These are phyloP conservation scores for Acanthurus lineatus DNA, from an alignment of 2,797 vertebrate genomes.

Conservation along the genomic window DNA sequence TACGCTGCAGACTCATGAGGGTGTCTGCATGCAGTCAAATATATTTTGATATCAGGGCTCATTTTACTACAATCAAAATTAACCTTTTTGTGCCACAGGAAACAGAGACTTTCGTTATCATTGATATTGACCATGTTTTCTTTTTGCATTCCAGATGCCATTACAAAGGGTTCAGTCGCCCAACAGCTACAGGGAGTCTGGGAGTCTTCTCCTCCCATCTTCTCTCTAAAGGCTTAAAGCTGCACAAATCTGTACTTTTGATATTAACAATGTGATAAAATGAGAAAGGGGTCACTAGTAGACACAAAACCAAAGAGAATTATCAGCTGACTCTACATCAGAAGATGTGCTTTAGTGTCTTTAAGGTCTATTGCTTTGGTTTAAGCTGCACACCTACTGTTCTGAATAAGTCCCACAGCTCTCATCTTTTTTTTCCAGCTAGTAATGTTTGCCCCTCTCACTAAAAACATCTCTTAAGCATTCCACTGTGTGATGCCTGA, in stretches of 20 bases:
- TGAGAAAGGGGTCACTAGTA: not conserved
- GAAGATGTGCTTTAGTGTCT: not conserved
- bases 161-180: not conserved
- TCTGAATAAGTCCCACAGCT: not conserved
- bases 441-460: not conserved
- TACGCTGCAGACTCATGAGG: not conserved
- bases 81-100: not conserved
- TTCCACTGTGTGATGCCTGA: not conserved
- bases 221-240: not conserved
- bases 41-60: constrained; percentile 4
- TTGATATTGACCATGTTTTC: not conserved
- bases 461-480: not conserved
- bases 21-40: not conserved
- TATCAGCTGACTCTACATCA: not conserved
- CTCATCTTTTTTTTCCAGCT: not conserved
- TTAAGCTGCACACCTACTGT: not conserved
- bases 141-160: not conserved
- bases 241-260: not conserved
- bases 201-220: not conserved
- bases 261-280: not conserved
- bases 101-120: not conserved
- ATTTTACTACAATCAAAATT: not conserved
- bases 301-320: not conserved
- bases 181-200: not conserved
- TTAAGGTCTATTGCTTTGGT: not conserved